Conservation (phyloP, 2,113 vertebrate genomes). For the Ciconia stormi region DNA sequence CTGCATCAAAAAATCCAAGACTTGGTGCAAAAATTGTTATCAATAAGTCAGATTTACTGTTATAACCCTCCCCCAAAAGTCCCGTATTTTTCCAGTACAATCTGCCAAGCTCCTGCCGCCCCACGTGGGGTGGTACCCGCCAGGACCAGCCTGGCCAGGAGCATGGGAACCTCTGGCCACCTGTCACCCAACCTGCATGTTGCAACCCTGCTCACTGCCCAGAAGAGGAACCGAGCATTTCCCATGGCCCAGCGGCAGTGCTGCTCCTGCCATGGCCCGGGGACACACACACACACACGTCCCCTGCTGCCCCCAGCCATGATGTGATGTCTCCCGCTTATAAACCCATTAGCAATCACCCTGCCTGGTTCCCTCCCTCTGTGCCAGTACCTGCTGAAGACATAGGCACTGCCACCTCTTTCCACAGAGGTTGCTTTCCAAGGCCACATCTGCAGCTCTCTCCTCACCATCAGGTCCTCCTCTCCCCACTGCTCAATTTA, state of each 20-base stretch:
- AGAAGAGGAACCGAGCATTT: not conserved
- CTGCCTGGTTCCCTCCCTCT: not conserved
- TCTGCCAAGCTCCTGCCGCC: not conserved
- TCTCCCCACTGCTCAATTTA: not conserved
- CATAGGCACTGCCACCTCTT: not conserved
- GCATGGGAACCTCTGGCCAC: not conserved
- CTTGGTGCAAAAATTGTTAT: not conserved
- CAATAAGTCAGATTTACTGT: not conserved
- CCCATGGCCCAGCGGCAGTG: not conserved
- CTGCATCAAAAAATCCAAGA: not conserved
- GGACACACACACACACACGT: accelerated
- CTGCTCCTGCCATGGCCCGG: accelerated
- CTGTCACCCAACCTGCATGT: not conserved
- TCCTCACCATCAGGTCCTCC: not conserved
- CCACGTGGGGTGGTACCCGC: accelerated
- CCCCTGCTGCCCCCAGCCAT: not conserved
- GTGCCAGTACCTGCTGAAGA: not conserved
- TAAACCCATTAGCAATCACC: not conserved
- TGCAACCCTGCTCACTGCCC: not conserved
- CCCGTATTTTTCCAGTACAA: not conserved
- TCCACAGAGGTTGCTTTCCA: not conserved
- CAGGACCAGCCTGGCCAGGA: not conserved
- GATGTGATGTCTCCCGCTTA: accelerated
- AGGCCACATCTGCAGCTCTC: not conserved
- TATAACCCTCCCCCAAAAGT: not conserved